These are phyloP conservation scores for Drosophila melanica DNA, from an alignment of 1,140 invertebrate genomes.

Conservation along the genomic window DNA sequence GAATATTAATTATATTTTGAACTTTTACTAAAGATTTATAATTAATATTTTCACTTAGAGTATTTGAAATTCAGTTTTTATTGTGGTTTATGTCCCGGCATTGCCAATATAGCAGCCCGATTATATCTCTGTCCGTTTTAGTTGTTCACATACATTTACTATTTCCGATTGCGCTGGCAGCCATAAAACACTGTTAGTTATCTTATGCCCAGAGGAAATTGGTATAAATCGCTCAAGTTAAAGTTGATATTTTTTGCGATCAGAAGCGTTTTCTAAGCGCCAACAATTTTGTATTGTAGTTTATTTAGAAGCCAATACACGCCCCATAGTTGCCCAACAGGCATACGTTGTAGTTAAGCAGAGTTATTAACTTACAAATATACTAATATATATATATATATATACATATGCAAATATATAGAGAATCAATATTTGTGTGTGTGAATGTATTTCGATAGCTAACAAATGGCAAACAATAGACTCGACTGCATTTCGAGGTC, in stretches of 20 bases:
- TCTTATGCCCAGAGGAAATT: not conserved
- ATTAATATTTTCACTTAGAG: not conserved
- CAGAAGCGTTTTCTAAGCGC: conserved; percentile 5
- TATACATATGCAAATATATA: conserved; percentile 44
- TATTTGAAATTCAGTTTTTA: conserved; percentile 3
- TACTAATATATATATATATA: conserved; percentile 46
- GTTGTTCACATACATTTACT: no score
- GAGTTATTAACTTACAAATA: conserved; percentile 56
- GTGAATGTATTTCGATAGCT: conserved; percentile 12
- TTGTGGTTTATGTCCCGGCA: conserved; percentile 45
- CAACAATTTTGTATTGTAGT: conserved; percentile 16
- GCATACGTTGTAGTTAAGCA: conserved; percentile 67
- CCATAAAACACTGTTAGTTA: conserved; percentile 5
- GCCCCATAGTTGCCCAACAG: conserved; percentile 11
- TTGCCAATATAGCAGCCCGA: not conserved
- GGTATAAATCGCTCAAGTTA: conserved; percentile 3
- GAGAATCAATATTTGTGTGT: conserved; percentile 2
- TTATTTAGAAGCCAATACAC: conserved; percentile 13
- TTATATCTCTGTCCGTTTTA: not conserved
- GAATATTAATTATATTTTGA: not conserved
- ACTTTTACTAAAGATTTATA: not conserved
- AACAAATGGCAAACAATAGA: conserved; percentile 35
- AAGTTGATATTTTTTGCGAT: not conserved
- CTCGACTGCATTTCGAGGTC: conserved; percentile 29
- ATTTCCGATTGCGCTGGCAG: not conserved